A percentile compares a stretch with the other conserved stretches of the same genome.
Evolutionary conservation across 2,113 vertebrate species (phyloP).

Genomic region (Patagioenas fasciata): DNA sequence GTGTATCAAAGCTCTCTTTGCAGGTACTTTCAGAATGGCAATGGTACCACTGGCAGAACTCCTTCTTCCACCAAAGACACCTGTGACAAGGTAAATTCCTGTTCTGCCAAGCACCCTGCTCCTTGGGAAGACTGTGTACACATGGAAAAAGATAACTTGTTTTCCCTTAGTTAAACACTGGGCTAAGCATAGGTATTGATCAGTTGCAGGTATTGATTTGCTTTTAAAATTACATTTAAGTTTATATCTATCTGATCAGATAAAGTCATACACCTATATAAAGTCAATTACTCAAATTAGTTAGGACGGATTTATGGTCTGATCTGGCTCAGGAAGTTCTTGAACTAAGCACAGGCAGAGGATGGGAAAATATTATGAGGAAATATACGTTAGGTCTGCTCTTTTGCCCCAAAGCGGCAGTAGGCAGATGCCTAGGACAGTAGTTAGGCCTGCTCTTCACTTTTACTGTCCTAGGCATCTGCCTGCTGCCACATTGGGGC

Average conservation of each 20-base stretch:
- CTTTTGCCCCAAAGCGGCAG: not conserved
- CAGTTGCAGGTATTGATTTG: not conserved
- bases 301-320: not conserved
- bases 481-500: not conserved
- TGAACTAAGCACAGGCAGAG: not conserved
- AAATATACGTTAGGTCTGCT: not conserved
- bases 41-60: not conserved
- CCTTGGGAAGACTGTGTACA: not conserved
- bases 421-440: too few species aligned
- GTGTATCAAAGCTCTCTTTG: not conserved
- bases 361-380: not conserved
- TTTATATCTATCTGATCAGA: not conserved
- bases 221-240: not conserved
- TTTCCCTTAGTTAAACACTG: not conserved
- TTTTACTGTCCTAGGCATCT: not conserved
- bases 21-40: not conserved
- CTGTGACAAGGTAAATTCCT: not conserved
- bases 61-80: not conserved
- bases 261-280: not conserved
- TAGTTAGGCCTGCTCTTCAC: not conserved
- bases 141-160: not conserved
- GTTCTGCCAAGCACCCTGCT: not conserved
- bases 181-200: not conserved
- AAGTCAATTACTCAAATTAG: not conserved
- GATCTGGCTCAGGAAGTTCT: not conserved